Conservation (phyloP, 2,797 vertebrate species). For the Sitta carolinensis region DNA sequence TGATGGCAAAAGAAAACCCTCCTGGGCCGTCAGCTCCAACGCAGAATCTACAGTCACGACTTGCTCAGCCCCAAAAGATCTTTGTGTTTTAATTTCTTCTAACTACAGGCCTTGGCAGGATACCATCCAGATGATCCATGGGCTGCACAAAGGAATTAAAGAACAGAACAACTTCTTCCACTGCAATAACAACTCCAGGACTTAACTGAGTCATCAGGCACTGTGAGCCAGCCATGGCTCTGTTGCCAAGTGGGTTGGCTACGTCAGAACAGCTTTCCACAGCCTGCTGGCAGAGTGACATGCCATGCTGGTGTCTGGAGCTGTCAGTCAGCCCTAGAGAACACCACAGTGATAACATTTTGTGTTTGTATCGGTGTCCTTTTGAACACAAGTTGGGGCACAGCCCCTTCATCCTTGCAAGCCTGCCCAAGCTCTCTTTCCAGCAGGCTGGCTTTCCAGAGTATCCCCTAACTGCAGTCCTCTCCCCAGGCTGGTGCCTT, state of each 20-base stretch:
- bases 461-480: accelerated
- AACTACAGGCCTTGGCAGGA: slow-evolving; percentile 24
- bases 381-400: accelerated
- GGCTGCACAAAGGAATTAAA: slow-evolving; percentile 43
- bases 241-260: slow-evolving; percentile 41
- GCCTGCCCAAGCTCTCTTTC: neutral
- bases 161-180: slow-evolving; percentile 53
- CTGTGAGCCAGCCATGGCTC: slow-evolving; percentile 1
- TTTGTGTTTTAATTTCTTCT: neutral
- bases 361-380: neutral
- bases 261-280: slow-evolving; percentile 13
- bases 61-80: neutral
- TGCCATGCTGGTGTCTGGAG: neutral
- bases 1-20: neutral
- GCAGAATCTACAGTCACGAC: neutral
- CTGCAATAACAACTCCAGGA: slow-evolving; percentile 42
- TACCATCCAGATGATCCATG: neutral
- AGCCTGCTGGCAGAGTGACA: slow-evolving; percentile 22
- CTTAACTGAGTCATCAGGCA: slow-evolving; percentile 48
- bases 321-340: neutral
- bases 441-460: neutral
- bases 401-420: neutral
- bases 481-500: accelerated
- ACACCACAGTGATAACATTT: neutral
- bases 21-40: neutral